phyloP scores from a whole-genome alignment of 2,888 invertebrate genomes.

The Bombylius discolor region DNA sequence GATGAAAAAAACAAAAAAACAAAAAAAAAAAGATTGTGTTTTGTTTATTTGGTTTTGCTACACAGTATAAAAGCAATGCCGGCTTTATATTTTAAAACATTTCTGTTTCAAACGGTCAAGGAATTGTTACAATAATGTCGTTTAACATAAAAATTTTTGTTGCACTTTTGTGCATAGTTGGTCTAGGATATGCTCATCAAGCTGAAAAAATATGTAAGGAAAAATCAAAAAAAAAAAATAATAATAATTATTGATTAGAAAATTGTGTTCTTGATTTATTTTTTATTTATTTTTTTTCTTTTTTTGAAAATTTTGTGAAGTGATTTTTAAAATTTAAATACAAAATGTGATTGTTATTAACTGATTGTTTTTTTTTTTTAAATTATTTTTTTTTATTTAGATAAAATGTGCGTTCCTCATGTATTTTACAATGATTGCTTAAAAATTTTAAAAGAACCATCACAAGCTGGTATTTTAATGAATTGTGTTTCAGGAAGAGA shows the following conservation, averaged over 20 bases:
- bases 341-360: too few species aligned
- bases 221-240: too few species aligned
- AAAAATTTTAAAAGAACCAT: constrained; percentile 36
- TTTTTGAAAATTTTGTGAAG: too few species aligned
- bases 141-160: background rate
- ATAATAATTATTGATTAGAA: too few species aligned
- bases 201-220: constrained; percentile 4
- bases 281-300: too few species aligned
- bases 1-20: too few species aligned
- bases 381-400: constrained; percentile 33
- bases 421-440: constrained; percentile 48
- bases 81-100: background rate
- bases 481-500: constrained; percentile 60
- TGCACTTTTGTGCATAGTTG: background rate
- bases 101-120: background rate
- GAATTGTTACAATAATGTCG: background rate
- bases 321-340: too few species aligned
- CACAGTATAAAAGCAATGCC: background rate
- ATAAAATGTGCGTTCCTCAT: constrained; percentile 63
- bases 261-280: too few species aligned
- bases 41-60: too few species aligned
- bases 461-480: constrained; percentile 42
- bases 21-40: too few species aligned
- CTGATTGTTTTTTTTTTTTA: background rate
- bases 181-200: background rate